Evolutionary conservation across 2,797 vertebrate species (phyloP), one percentile per base, ranked within the genome.

Genomic region (Anomalospiza imberbis): DNA sequence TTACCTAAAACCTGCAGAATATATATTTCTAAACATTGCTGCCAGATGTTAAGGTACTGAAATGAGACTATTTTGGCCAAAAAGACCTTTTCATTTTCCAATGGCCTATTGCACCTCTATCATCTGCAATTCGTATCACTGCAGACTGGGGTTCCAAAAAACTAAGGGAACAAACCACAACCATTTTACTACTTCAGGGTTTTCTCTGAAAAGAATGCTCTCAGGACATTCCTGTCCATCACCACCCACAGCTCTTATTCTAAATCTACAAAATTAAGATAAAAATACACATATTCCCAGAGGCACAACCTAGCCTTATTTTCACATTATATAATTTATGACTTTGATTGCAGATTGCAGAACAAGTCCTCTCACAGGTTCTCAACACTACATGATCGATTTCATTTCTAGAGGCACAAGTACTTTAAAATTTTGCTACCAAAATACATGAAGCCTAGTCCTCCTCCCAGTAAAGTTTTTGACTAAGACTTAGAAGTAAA

Each of bases 331-430:
- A 42, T 73, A 89, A 83, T 3, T 51, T 45, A 58, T 42, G 15
- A 67, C 34, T 70, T 65, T 17, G 40, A 54, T 36, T 65, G 66
- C 17, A 80, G 57, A 53, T 53, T 72, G 71, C 16, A 62, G 47
- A 85, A 54, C 29, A 47, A 67, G 13, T 66, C 48, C 29, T 86
- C 31, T 24, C n/a, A 44, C 42, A 83, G 29, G 24, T n/a, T 84
- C 70, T 78, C 66, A 84, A 70, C 8, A 22, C 20, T 28, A 67
- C 0, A 0, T 10, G 10, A 74, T 4, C 6, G 1, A 83, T 74
- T 67, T 54, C 7, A 31, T 50, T 88, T 90, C 54, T 88, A 24
- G 28, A 78, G 31, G n/a, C 22, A 77, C 8, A 42, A 26, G 57
- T 67, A 77, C 12, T 57, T 81, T 26, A 89, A 83, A 78, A 65